A percentile compares a stretch with the other conserved stretches of the same genome.
Conservation (phyloP, 1,140 invertebrate species). For the Neodiprion lecontei region DNA sequence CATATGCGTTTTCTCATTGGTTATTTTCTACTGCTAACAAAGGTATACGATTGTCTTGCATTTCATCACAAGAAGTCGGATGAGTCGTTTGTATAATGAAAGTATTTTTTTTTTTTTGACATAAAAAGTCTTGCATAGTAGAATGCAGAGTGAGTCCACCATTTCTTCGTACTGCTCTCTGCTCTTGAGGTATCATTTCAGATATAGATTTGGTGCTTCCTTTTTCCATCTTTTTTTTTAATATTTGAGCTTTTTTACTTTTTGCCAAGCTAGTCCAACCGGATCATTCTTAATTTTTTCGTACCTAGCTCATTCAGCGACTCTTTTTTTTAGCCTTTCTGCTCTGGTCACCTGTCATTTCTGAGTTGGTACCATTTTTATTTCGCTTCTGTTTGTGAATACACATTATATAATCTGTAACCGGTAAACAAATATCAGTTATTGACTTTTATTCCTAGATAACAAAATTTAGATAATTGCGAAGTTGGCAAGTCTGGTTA, state of each 20-base stretch:
- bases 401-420: too few species aligned
- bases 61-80: not conserved
- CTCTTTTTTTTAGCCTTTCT: conserved; percentile 29
- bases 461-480: too few species aligned
- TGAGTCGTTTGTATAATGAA: not conserved
- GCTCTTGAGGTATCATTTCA: not conserved
- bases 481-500: too few species aligned
- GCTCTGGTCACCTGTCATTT: conserved; percentile 30
- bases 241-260: conserved; percentile 29
- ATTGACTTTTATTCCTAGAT: too few species aligned
- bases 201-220: conserved; percentile 17
- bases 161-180: not conserved
- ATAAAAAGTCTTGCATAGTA: not conserved
- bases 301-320: conserved; percentile 35
- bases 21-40: not conserved
- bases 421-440: too few species aligned
- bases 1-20: not conserved
- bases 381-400: conserved; percentile 75
- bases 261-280: conserved; percentile 29
- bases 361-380: conserved; percentile 51
- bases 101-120: not conserved
- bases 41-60: not conserved
- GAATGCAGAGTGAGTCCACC: not conserved
- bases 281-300: conserved; percentile 34
- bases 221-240: conserved; percentile 19